Evolutionary conservation across 2,113 vertebrate species (phyloP).

Genomic region (Pogona vitticeps): DNA sequence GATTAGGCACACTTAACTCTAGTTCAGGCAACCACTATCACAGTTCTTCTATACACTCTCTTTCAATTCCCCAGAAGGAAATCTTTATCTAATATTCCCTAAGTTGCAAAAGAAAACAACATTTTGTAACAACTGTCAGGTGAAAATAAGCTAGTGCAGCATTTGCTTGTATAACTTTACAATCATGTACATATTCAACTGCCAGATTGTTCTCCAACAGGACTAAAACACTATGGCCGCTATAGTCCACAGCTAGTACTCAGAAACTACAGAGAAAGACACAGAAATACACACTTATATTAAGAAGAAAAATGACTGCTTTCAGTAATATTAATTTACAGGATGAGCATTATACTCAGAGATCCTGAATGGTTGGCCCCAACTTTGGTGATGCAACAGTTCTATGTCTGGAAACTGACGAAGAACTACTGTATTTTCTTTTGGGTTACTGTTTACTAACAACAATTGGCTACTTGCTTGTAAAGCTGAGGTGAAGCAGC

Average conservation of each 20-base stretch:
- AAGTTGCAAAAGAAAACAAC: neutral
- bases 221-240: neutral
- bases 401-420: neutral
- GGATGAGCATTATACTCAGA: neutral
- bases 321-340: neutral
- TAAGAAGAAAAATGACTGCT: neutral
- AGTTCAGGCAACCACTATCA: neutral
- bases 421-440: neutral
- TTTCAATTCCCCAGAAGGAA: neutral
- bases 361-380: neutral
- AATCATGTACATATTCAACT: neutral
- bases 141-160: neutral
- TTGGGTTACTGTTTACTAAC: neutral
- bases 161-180: neutral
- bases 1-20: neutral
- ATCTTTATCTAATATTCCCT: neutral
- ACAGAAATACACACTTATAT: neutral
- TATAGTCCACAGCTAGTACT: neutral
- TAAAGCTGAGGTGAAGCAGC: neutral
- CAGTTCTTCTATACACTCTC: neutral
- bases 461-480: neutral
- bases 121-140: neutral
- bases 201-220: neutral
- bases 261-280: neutral
- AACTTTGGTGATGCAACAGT: neutral